phyloP scores from a whole-genome alignment of 1,140 invertebrate species.

The Cylas formicarius region DNA sequence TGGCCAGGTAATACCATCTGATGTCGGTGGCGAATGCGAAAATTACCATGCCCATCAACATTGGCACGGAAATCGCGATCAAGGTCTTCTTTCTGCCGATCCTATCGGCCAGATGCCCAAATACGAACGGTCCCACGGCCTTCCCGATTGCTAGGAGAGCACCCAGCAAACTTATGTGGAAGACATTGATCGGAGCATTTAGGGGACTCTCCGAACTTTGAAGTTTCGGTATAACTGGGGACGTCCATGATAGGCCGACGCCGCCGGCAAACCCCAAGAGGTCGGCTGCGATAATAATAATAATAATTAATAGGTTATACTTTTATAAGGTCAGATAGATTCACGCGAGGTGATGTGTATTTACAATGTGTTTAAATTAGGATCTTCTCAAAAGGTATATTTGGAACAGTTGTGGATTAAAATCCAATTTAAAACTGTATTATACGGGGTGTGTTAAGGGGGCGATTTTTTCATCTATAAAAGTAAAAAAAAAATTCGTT shows the following conservation, averaged over 20 bases:
- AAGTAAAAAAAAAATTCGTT: no score
- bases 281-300: background rate
- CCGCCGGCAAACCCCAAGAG: background rate
- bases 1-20: background rate
- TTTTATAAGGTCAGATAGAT: background rate
- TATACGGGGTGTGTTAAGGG: no score
- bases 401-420: no score
- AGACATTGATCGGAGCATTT: background rate
- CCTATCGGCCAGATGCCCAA: slow-evolving; percentile 2
- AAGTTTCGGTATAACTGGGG: background rate
- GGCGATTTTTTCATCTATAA: no score
- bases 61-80: background rate
- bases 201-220: background rate
- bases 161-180: background rate
- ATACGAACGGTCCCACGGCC: background rate
- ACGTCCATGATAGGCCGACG: background rate
- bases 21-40: background rate
- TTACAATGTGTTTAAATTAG: no score
- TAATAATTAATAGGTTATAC: background rate
- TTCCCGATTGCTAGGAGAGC: background rate
- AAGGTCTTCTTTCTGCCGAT: slow-evolving; percentile 2
- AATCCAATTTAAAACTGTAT: no score
- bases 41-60: background rate
- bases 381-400: no score
- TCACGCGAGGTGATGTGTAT: no score